Evolutionary conservation across 2,888 invertebrate species (phyloP).

Genomic region (Dione vanillae): DNA sequence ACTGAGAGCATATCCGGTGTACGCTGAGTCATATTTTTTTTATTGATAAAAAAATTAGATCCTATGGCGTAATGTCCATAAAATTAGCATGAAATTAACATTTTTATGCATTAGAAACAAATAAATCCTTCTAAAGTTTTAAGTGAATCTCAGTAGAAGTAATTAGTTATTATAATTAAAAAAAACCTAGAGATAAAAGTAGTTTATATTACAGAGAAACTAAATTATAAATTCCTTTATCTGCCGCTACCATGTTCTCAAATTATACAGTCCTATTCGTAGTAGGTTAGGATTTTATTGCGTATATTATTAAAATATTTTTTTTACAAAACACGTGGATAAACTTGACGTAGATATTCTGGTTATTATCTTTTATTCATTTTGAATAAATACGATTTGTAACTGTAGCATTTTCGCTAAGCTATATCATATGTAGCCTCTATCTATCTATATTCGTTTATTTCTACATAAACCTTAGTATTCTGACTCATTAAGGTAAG

Average conservation of each 20-base stretch:
- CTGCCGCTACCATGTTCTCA: not conserved
- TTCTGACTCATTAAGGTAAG: not conserved
- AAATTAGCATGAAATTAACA: not conserved
- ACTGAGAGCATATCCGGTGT: constrained; percentile 7
- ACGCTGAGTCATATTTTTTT: constrained; percentile 3
- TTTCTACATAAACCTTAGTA: no score
- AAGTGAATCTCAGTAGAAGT: not conserved
- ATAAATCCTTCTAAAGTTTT: not conserved
- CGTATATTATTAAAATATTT: constrained; percentile 19
- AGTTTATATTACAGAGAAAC: not conserved
- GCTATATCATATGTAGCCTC: not conserved
- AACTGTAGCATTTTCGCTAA: no score
- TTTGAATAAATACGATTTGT: constrained; percentile 23
- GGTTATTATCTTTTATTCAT: constrained; percentile 33
- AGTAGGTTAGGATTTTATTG: not conserved
- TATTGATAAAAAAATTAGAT: not conserved
- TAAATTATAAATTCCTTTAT: not conserved
- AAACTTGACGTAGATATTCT: constrained; percentile 7
- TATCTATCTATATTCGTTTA: no score
- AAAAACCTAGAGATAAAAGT: not conserved
- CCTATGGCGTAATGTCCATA: not conserved
- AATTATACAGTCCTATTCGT: constrained; percentile 4
- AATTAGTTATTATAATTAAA: not conserved
- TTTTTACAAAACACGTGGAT: constrained; percentile 5
- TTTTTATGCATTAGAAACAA: not conserved